Evolutionary conservation across 2,797 vertebrate genomes (phyloP).

Genomic region (Siniperca obscura): DNA sequence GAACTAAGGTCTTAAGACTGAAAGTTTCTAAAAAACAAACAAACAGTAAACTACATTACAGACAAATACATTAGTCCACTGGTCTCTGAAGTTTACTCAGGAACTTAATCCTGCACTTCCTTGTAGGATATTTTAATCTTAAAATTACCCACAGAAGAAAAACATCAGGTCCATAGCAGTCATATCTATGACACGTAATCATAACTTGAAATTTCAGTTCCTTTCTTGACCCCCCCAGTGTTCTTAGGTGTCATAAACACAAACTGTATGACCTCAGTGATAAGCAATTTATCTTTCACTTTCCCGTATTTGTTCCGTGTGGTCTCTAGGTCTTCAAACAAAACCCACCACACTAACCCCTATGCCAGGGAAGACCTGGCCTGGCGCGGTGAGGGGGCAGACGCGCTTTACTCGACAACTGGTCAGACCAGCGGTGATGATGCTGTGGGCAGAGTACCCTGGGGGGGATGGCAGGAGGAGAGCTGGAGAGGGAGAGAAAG

Average conservation of each 20-base stretch:
- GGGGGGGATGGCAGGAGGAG: conserved; percentile 64
- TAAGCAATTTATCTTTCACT: neutral
- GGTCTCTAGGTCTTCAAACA: conserved; percentile 60
- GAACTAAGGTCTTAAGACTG: neutral
- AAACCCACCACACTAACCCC: conserved; percentile 73
- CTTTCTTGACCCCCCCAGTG: neutral
- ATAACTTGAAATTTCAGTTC: conserved; percentile 14
- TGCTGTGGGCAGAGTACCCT: conserved; percentile 22
- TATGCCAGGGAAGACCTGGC: conserved; percentile 60
- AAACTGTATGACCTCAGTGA: neutral
- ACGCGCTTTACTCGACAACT: neutral
- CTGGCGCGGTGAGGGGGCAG: conserved; percentile 32
- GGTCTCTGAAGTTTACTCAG: neutral
- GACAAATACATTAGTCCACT: neutral
- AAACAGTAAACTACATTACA: neutral
- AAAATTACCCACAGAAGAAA: neutral
- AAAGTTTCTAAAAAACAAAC: neutral
- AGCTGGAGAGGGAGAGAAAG: conserved; percentile 66
- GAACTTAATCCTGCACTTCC: conserved; percentile 9
- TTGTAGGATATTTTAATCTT: neutral
- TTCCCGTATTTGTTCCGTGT: conserved; percentile 2
- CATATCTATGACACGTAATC: neutral
- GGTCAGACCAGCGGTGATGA: conserved; percentile 20
- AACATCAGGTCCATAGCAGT: neutral
- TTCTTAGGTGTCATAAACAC: neutral